These are phyloP conservation scores for Crepidodera aurea DNA, from an alignment of 2,888 invertebrate genomes.

Conservation along the genomic window DNA sequence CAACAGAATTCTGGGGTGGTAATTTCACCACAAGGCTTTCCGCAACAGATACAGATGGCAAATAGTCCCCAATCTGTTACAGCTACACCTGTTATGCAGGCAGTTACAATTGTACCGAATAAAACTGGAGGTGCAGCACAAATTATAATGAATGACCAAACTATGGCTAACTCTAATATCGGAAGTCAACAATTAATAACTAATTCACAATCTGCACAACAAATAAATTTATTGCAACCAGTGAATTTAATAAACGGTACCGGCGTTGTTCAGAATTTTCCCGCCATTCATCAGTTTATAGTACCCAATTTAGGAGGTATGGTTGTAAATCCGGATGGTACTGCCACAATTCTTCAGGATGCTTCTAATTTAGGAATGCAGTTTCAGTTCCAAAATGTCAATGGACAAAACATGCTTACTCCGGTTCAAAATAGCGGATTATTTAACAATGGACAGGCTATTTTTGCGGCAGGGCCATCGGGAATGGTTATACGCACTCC, in stretches of 20 bases:
- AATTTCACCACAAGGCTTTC: slow-evolving; percentile 67
- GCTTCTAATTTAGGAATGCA: slow-evolving; percentile 76
- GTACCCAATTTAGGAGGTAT: slow-evolving; percentile 82
- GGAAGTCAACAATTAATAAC: slow-evolving; percentile 76
- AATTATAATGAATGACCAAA: slow-evolving; percentile 79
- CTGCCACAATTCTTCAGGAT: slow-evolving; percentile 76
- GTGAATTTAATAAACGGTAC: slow-evolving; percentile 80
- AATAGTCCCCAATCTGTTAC: slow-evolving; percentile 72
- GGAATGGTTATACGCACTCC: slow-evolving; percentile 81
- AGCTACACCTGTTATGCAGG: slow-evolving; percentile 76
- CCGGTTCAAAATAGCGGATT: slow-evolving; percentile 73
- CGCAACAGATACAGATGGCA: slow-evolving; percentile 77
- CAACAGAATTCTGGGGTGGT: slow-evolving; percentile 72
- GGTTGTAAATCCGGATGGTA: slow-evolving; percentile 81
- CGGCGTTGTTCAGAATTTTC: slow-evolving; percentile 77
- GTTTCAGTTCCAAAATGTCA: slow-evolving; percentile 81
- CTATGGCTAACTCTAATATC: slow-evolving; percentile 64
- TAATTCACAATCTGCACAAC: slow-evolving; percentile 62
- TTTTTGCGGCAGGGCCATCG: slow-evolving; percentile 71
- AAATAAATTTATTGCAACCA: slow-evolving; percentile 81
- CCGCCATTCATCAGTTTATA: slow-evolving; percentile 83
- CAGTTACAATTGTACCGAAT: slow-evolving; percentile 78
- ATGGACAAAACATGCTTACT: slow-evolving; percentile 78
- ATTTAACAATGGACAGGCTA: slow-evolving; percentile 71
- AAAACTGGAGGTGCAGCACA: slow-evolving; percentile 77